Percentiles rank a stretch among this genome's conserved stretches.
Evolutionary conservation across 64 coral and sea anemone species (phyloP).

Genomic region (Cladopsammia gracilis): DNA sequence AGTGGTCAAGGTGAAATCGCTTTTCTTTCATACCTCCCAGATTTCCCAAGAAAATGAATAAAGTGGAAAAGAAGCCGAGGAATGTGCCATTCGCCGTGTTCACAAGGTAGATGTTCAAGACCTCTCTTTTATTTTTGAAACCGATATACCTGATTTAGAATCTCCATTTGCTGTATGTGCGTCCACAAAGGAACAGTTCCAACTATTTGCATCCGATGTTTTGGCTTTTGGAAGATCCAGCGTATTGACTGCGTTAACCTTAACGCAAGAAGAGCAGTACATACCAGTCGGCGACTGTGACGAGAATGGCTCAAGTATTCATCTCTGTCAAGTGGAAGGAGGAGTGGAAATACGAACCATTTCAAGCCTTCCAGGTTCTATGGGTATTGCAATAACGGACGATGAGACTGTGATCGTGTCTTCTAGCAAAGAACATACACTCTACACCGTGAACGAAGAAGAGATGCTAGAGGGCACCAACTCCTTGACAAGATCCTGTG

Average conservation of each 20-base stretch:
- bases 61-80: too few species aligned
- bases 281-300: neutral
- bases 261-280: constrained; percentile 2
- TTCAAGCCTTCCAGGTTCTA: constrained; percentile 50
- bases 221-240: neutral
- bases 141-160: too few species aligned
- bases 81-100: too few species aligned
- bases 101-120: too few species aligned
- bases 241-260: constrained; percentile 1
- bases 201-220: neutral
- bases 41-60: neutral
- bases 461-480: neutral
- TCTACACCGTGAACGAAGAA: constrained; percentile 22
- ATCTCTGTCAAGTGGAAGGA: constrained; percentile 12
- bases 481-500: neutral
- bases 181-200: too few species aligned
- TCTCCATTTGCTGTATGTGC: too few species aligned
- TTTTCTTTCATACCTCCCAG: neutral
- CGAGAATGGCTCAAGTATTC: neutral
- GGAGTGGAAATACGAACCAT: constrained; percentile 29
- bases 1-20: neutral
- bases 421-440: constrained; percentile 41
- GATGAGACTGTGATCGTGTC: constrained; percentile 35
- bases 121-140: too few species aligned
- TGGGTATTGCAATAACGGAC: constrained; percentile 62